Evolutionary conservation across 2,797 vertebrate species (phyloP).

Genomic region (Gallinago nigripennis): DNA sequence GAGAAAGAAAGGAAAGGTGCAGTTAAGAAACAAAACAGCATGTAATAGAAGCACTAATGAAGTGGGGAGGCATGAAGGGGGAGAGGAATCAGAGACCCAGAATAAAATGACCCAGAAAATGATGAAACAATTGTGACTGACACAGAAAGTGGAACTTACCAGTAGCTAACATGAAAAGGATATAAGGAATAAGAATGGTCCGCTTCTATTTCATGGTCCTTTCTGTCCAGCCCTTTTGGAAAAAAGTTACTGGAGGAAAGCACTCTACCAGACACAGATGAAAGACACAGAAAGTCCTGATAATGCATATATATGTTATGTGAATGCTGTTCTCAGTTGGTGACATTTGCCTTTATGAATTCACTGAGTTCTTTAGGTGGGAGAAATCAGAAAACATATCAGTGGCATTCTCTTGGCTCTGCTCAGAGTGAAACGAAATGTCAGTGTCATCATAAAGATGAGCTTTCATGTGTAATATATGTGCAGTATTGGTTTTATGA

Average conservation of each 20-base stretch:
- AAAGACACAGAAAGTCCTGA: background rate
- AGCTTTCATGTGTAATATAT: background rate
- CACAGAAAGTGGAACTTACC: background rate
- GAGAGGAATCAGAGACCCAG: background rate
- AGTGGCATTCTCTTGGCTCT: slow-evolving; percentile 20
- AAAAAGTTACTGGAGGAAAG: background rate
- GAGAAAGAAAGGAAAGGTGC: background rate
- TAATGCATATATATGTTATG: background rate
- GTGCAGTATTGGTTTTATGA: background rate
- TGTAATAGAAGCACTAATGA: background rate
- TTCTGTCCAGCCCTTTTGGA: slow-evolving; percentile 13
- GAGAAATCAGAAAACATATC: slow-evolving; percentile 26
- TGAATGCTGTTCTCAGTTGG: slow-evolving; percentile 11
- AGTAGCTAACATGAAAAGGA: background rate
- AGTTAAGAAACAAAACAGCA: background rate
- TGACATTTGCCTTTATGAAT: slow-evolving; percentile 63
- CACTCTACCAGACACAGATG: background rate
- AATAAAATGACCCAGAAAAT: background rate
- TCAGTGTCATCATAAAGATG: slow-evolving; percentile 32
- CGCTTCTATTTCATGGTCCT: background rate
- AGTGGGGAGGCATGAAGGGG: background rate
- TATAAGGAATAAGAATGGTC: background rate
- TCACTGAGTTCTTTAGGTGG: slow-evolving; percentile 10
- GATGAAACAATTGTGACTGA: background rate
- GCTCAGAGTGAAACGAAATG: slow-evolving; percentile 31